Conservation (phyloP, 1,140 invertebrate species). For the Bombus confusus region DNA sequence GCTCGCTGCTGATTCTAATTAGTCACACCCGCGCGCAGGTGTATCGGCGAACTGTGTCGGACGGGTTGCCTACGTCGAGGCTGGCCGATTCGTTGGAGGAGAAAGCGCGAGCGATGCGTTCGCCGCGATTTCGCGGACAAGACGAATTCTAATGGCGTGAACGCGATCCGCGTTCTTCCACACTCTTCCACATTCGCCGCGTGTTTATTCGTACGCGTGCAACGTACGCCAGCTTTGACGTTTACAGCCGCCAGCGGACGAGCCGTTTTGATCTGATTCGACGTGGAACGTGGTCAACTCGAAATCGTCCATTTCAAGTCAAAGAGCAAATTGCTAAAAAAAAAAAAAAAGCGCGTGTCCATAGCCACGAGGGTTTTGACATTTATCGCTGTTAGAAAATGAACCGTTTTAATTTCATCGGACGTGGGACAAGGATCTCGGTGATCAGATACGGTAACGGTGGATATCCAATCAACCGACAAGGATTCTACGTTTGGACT, state of each 20-base stretch:
- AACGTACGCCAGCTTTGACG: neutral
- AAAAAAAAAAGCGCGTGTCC: neutral
- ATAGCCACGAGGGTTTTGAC: neutral
- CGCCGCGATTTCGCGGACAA: conserved; percentile 58
- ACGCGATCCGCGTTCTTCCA: neutral
- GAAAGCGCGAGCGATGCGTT: conserved; percentile 52
- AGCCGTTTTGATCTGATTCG: conserved; percentile 35
- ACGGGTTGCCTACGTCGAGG: conserved; percentile 64
- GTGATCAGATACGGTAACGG: neutral
- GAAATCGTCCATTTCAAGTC: neutral
- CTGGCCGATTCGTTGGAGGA: conserved; percentile 39
- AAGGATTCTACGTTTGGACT: no score
- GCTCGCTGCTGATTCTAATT: conserved; percentile 54
- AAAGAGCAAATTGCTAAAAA: neutral
- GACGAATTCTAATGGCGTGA: conserved; percentile 49
- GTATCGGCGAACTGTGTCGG: conserved; percentile 54
- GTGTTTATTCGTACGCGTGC: neutral
- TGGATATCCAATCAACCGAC: conserved; percentile 16
- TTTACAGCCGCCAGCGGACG: conserved; percentile 19
- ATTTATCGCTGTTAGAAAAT: conserved; percentile 8
- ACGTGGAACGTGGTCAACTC: neutral
- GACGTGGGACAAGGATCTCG: neutral
- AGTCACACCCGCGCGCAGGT: conserved; percentile 67
- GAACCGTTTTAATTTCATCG: conserved; percentile 18
- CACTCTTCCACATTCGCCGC: neutral